Base-by-base conservation (phyloP, 2,113 vertebrate species). In the Cyprinus carpio region DNA sequence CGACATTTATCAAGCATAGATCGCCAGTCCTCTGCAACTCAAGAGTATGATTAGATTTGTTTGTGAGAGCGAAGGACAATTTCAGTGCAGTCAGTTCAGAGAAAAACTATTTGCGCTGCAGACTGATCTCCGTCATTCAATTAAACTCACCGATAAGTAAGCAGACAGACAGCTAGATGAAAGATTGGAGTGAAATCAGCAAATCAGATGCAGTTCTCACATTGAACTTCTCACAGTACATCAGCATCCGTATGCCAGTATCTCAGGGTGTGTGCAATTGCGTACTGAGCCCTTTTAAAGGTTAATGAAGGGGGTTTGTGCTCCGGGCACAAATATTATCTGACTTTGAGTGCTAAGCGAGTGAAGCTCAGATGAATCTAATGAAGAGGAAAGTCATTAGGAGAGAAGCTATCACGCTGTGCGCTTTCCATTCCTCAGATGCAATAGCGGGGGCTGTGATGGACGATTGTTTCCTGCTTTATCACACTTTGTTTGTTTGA, bases 291-390 rank as follows among this genome's bases (percentile, higher is more conserved):
- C 20, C 37, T n/a, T 54, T 60, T 71, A 56, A 34, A 71, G 65
- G 71, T 87, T 87, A 81, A 87, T 87, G 67, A 84, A 84, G 67
- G 82, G 67, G 78, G 58, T 84, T 84, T 87, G 71, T 12, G 29
- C 76, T 72, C 37, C 54, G 23, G 60, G 56, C 37, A 54, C 40
- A 79, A 87, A 83, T 51, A 72, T 49, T 46, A 72, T 74, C 27
- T 27, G 69, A 87, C 62, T 69, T 20, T 60, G 58, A 82, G 64
- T 31, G 75, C 40, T 62, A 51, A 34, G 84, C 58, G 20, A 83
- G 40, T 49, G 77, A 43, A 40, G 72, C 56, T 76, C 40, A 54
- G 65, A 82, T 69, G 60, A 83, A 69, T 56, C 9, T 82, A 86
- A 86, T 82, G 46, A 75, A 86, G 72, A 83, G 85, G 80, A 86